These are phyloP conservation scores for Pristis pectinata DNA, from an alignment of 2,797 vertebrate genomes.

Conservation along the genomic window DNA sequence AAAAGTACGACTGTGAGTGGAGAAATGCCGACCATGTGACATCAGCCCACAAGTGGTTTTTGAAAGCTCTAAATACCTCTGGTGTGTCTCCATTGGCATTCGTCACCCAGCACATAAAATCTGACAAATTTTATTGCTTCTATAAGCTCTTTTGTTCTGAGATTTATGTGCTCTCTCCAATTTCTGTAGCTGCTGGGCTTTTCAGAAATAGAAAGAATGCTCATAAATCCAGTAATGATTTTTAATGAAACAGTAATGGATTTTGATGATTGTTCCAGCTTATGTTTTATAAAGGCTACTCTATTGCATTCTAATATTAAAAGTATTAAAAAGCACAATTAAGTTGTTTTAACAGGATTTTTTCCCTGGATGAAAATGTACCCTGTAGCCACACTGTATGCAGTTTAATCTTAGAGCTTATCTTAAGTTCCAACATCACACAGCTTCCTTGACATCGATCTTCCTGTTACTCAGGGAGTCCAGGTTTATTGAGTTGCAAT, in stretches of 20 bases:
- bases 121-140: neutral
- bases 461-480: neutral
- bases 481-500: neutral
- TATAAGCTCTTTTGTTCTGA: neutral
- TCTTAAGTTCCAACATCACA: neutral
- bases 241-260: neutral
- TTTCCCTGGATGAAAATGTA: neutral
- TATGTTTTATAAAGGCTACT: neutral
- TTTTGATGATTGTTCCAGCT: constrained; percentile 9
- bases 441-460: neutral
- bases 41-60: neutral
- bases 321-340: neutral
- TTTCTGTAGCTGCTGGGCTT: neutral
- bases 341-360: neutral
- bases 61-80: neutral
- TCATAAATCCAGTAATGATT: neutral
- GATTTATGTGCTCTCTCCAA: neutral
- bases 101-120: neutral
- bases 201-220: neutral
- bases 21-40: neutral
- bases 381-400: neutral
- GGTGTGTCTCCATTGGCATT: neutral
- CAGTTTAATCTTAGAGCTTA: neutral
- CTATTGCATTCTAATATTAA: neutral
- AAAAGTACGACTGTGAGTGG: neutral